These are phyloP conservation scores for Protobothrops flavoviridis DNA, from an alignment of 2,113 vertebrate genomes.

Conservation along the genomic window DNA sequence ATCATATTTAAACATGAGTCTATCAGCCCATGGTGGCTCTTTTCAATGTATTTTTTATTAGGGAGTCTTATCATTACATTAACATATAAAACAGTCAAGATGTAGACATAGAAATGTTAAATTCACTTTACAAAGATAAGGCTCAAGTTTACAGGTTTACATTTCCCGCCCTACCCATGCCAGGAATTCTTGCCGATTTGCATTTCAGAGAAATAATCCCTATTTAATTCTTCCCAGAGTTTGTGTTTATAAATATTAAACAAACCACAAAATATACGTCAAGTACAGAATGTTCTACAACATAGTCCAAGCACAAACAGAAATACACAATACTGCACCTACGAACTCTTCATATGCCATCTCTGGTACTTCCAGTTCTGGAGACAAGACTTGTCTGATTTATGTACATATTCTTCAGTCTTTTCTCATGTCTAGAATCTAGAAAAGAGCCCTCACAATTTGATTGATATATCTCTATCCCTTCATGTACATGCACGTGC, in stretches of 20 bases:
- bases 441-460: not conserved
- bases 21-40: slow-evolving; percentile 57
- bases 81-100: slow-evolving; percentile 96
- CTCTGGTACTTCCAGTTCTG: slow-evolving; percentile 43
- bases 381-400: slow-evolving; percentile 35
- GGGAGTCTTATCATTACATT: slow-evolving; percentile 91
- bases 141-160: slow-evolving; percentile 82
- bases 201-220: slow-evolving; percentile 68
- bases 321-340: slow-evolving; percentile 78
- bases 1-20: slow-evolving; percentile 40
- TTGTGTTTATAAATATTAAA: slow-evolving; percentile 80
- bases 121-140: slow-evolving; percentile 97
- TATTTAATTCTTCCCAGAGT: slow-evolving; percentile 84
- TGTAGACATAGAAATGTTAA: slow-evolving; percentile 95
- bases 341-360: slow-evolving; percentile 63
- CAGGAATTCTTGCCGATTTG: slow-evolving; percentile 48
- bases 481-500: slow-evolving; percentile 45
- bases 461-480: slow-evolving; percentile 38
- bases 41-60: slow-evolving; percentile 79
- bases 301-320: slow-evolving; percentile 75
- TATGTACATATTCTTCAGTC: not conserved
- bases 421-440: not conserved
- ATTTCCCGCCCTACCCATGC: slow-evolving; percentile 63
- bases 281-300: slow-evolving; percentile 75
- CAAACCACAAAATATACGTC: slow-evolving; percentile 76